These are phyloP conservation scores for Drosophila gunungcola DNA, from an alignment of 1,140 invertebrate genomes.

Conservation along the genomic window DNA sequence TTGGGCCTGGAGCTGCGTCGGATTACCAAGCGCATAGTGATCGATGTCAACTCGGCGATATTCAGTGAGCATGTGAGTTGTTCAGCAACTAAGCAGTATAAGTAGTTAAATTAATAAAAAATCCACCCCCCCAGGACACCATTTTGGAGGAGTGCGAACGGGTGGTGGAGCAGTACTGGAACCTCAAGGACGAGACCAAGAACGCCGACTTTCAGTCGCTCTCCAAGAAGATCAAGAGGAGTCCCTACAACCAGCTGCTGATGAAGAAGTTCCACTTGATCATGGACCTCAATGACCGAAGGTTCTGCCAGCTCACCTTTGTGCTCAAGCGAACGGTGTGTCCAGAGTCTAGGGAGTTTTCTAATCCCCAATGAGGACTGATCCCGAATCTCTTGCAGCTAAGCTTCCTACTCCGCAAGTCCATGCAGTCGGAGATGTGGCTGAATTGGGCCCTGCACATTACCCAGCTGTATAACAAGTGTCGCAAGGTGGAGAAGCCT, in stretches of 20 bases:
- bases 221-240: constrained; percentile 81
- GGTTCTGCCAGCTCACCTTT: constrained; percentile 80
- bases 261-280: constrained; percentile 75
- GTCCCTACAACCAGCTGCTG: constrained; percentile 80
- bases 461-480: constrained; percentile 75
- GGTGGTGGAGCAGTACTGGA: constrained; percentile 78
- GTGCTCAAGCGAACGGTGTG: constrained; percentile 77
- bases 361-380: background rate
- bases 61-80: constrained; percentile 78
- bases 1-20: constrained; percentile 74
- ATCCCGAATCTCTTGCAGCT: constrained; percentile 33
- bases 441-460: constrained; percentile 78
- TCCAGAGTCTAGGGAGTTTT: constrained; percentile 18
- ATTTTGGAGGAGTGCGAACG: constrained; percentile 80
- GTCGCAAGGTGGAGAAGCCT: constrained; percentile 55
- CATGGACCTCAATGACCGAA: constrained; percentile 73
- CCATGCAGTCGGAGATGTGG: constrained; percentile 78
- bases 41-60: constrained; percentile 78
- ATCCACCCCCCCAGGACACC: constrained; percentile 54
- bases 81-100: too few relatives aligned
- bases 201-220: constrained; percentile 76
- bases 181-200: constrained; percentile 72
- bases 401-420: constrained; percentile 66
- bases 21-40: constrained; percentile 77
- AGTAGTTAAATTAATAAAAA: background rate